These are phyloP conservation scores for Sebastes cheni DNA, from an alignment of 2,797 vertebrate genomes.

Conservation along the genomic window DNA sequence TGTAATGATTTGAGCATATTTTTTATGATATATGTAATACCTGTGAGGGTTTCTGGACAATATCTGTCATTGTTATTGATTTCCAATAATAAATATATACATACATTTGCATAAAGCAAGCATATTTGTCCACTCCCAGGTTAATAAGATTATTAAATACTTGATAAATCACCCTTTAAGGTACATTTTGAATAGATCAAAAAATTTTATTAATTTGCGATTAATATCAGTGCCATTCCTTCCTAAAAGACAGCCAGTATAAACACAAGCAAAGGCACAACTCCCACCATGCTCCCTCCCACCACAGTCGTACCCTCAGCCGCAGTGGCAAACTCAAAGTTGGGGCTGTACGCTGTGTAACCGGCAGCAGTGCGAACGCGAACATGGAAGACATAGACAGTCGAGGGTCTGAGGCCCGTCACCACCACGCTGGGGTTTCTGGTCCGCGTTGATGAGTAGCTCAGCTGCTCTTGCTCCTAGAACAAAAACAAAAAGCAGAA, in stretches of 20 bases:
- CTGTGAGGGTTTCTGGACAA: too few species aligned
- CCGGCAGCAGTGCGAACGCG: conserved; percentile 92
- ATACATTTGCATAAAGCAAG: too few species aligned
- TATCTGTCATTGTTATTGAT: too few species aligned
- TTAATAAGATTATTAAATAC: too few species aligned
- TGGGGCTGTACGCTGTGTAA: conserved; percentile 95
- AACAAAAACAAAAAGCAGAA: conserved; percentile 11
- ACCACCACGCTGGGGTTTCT: conserved; percentile 92
- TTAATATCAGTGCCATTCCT: neutral
- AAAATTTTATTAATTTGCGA: too few species aligned
- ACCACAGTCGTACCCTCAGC: conserved; percentile 88
- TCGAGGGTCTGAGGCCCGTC: conserved; percentile 93
- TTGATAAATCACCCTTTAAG: too few species aligned
- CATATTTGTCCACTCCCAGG: too few species aligned
- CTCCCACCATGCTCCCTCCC: neutral
- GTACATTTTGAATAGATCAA: too few species aligned
- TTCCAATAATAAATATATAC: too few species aligned
- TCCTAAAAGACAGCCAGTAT: neutral
- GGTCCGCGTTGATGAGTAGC: conserved; percentile 96
- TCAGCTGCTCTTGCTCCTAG: conserved; percentile 96
- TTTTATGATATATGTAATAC: too few species aligned
- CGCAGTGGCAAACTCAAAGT: conserved; percentile 95
- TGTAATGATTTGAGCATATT: too few species aligned
- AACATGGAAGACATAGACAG: conserved; percentile 94
- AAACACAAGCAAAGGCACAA: neutral